Evolutionary conservation across 2,797 vertebrate species (phyloP), one percentile per base, ranked within the genome.

Genomic region (Anguilla pacifica): DNA sequence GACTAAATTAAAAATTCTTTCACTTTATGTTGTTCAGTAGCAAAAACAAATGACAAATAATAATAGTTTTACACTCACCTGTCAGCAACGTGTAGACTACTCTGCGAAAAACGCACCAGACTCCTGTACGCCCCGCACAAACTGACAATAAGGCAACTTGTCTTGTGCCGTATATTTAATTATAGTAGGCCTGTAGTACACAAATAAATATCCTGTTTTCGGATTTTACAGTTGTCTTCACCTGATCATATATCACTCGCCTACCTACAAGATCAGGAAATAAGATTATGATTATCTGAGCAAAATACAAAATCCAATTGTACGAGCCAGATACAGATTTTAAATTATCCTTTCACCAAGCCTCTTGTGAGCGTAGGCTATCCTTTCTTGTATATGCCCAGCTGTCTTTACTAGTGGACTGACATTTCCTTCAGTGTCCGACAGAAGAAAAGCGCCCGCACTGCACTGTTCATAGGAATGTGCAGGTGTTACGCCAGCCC

Each of bases 401-500:
- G 9, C 11, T 19, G 79, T 17, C 43, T 11, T 51, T 46, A 82
- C 19, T 46, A 46, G 22, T 51, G 17, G 43, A 82, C 35, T 82
- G 79, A 49, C 46, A 82, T 79, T 46, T 43, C 43, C 15, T 79
- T 43, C 35, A 46, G 79, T 82, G 43, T 10, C 79, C 43, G 25
- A 82, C n/a, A 82, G 79, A n/a, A 51, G 25, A 59, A 39, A 61
- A 31, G 10, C 83, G 13, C 83, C 83, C 83, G 51, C 57, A 57
- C 55, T 57, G 28, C 83, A 51, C 15, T 39, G 57, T 59, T 84
- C 83, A 57, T n/a, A 31, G 83, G 35, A 84, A 84, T 28, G 25
- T 57, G 46, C 53, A 59, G 51, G 83, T 84, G 53, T 84, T 84
- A 84, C 51, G 83, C 53, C n/a, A 35, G 19, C 83, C 55, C 55